These are phyloP conservation scores for Diglossa cyanea DNA, from an alignment of 2,797 vertebrate genomes.

Conservation along the genomic window DNA sequence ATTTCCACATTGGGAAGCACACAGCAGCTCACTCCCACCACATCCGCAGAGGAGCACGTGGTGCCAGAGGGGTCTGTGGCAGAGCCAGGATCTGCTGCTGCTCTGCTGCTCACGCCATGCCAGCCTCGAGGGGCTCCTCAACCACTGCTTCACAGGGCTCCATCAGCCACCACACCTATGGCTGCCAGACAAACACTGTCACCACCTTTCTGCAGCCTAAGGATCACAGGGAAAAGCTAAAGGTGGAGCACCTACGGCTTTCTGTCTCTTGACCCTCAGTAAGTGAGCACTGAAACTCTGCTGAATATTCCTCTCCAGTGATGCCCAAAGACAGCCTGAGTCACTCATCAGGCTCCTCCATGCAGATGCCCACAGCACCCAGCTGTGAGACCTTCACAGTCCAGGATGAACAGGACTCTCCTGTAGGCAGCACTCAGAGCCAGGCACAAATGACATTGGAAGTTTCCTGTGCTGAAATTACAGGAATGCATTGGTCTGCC, in stretches of 20 bases:
- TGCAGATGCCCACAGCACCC: neutral
- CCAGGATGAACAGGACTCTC: neutral
- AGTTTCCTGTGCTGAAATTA: neutral
- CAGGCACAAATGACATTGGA: fast-evolving
- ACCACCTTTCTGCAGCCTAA: neutral
- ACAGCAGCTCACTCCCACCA: slow-evolving; percentile 6
- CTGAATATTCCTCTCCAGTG: fast-evolving
- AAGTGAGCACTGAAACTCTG: neutral
- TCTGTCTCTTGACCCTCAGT: neutral
- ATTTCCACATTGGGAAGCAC: slow-evolving; percentile 16
- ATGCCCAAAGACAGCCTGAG: neutral
- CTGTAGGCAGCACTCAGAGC: neutral
- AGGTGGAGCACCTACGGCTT: fast-evolving
- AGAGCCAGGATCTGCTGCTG: neutral
- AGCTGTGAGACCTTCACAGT: neutral
- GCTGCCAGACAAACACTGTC: neutral
- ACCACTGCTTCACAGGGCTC: fast-evolving
- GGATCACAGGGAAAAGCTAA: neutral
- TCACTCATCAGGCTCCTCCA: neutral
- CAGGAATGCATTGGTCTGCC: neutral
- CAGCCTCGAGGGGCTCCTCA: fast-evolving
- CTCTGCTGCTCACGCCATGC: fast-evolving
- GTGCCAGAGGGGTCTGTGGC: neutral
- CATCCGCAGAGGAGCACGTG: neutral
- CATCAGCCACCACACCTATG: neutral